A percentile compares a stretch with the other conserved stretches of the same genome.
Conservation (phyloP, 2,888 invertebrate species). For the Eretmocerus hayati region DNA sequence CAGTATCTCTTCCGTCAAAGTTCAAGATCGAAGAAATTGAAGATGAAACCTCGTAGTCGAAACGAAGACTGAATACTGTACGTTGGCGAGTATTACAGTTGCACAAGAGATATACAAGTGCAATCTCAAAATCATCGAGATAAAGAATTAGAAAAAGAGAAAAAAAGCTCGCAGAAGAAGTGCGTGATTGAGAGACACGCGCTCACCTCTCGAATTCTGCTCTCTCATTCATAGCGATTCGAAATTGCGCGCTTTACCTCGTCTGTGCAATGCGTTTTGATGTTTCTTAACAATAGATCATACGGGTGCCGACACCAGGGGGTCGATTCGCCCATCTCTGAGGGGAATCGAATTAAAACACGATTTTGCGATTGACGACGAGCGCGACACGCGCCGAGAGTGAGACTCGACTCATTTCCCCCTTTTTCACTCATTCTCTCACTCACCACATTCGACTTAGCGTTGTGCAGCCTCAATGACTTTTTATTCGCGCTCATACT, state of each 20-base stretch:
- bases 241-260: conserved; percentile 2
- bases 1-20: no score
- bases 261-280: conserved; percentile 15
- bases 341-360: conserved; percentile 19
- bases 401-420: conserved; percentile 3
- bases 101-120: no score
- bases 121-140: no score
- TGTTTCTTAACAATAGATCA: conserved; percentile 21
- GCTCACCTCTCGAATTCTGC: conserved; percentile 3
- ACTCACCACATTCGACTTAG: no score
- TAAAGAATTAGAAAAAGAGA: no score
- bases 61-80: no score
- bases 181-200: not conserved
- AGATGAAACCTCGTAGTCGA: no score
- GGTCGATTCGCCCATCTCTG: not conserved
- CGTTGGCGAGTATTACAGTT: no score
- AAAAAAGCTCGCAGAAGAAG: no score
- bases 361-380: conserved; percentile 17
- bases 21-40: no score
- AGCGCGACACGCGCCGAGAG: conserved; percentile 16
- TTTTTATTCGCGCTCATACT: conserved; percentile 4
- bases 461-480: conserved; percentile 11
- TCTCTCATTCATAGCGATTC: conserved; percentile 11
- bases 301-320: conserved; percentile 11
- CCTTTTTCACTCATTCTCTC: not conserved